Conservation (phyloP, 2,113 vertebrate genomes). For the Grammomys surdaster region DNA sequence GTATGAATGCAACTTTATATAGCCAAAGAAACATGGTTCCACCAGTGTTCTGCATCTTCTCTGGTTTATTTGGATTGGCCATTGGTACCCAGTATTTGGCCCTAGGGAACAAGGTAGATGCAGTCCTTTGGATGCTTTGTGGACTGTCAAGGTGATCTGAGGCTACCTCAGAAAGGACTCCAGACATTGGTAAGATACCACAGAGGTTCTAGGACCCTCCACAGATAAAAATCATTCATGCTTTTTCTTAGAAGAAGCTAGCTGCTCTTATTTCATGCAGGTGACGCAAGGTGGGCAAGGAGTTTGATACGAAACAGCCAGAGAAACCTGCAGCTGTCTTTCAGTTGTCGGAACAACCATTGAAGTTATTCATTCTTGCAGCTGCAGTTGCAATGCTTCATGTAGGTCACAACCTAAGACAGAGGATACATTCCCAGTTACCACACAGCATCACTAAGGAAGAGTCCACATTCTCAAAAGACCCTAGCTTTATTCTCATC, state of each 20-base stretch:
- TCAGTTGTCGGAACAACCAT: not conserved
- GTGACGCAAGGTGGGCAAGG: not conserved
- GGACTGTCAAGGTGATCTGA: not conserved
- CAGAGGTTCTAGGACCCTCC: too few species aligned
- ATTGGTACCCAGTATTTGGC: not conserved
- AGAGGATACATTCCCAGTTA: not conserved
- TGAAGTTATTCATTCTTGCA: not conserved
- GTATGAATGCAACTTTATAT: fast-evolving
- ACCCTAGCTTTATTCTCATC: not conserved
- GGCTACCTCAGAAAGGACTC: fast-evolving
- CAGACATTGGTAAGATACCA: too few species aligned
- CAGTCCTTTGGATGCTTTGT: not conserved
- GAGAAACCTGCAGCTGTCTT: not conserved
- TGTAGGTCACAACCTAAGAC: not conserved
- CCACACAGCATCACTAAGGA: too few species aligned
- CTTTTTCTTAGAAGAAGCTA: not conserved
- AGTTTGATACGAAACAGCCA: not conserved
- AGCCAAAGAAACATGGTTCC: fast-evolving
- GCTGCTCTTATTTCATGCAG: not conserved
- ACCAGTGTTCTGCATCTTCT: fast-evolving
- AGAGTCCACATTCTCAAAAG: not conserved
- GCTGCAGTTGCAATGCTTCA: too few species aligned
- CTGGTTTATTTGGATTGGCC: not conserved
- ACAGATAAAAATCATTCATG: not conserved
- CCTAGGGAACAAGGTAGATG: not conserved